Percentiles rank a stretch among this genome's conserved stretches.
phyloP scores from a whole-genome alignment of 1,140 invertebrate species.

The Sycobia sp. region DNA sequence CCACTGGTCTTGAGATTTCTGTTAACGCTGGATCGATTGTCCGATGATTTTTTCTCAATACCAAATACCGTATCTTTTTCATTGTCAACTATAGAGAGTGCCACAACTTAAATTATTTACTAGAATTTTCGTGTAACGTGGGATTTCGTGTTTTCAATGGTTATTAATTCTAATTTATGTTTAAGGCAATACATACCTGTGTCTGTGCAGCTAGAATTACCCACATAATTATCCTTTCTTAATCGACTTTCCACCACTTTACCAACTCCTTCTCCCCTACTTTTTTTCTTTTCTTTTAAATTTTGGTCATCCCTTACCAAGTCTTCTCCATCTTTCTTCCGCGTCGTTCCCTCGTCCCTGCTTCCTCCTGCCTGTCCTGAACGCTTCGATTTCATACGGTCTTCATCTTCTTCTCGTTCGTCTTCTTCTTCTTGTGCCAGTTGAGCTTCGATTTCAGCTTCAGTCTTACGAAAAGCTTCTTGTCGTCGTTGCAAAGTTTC shows the following conservation, averaged over 20 bases:
- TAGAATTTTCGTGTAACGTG: slow-evolving; percentile 2
- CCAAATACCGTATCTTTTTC: slow-evolving; percentile 58
- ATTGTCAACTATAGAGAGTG: slow-evolving; percentile 54
- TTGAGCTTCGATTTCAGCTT: slow-evolving; percentile 62
- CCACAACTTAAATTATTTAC: slow-evolving; percentile 40
- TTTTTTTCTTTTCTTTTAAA: slow-evolving; percentile 30
- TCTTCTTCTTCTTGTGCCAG: slow-evolving; percentile 59
- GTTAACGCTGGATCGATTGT: slow-evolving; percentile 53
- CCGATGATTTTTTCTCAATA: slow-evolving; percentile 58
- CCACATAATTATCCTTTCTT: slow-evolving; percentile 57
- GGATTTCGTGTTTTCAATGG: background rate
- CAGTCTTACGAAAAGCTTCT: slow-evolving; percentile 62
- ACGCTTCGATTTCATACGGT: background rate
- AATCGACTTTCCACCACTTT: slow-evolving; percentile 17
- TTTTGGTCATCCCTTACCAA: slow-evolving; percentile 22
- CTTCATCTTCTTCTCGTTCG: slow-evolving; percentile 30
- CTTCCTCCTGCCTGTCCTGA: slow-evolving; percentile 31
- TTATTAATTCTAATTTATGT: slow-evolving; percentile 14
- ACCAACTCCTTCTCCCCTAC: slow-evolving; percentile 9
- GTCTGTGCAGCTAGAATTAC: slow-evolving; percentile 56
- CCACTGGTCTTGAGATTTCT: slow-evolving; percentile 40
- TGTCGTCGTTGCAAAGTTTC: slow-evolving; percentile 59
- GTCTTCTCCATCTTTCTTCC: slow-evolving; percentile 38
- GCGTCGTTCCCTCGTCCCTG: slow-evolving; percentile 29
- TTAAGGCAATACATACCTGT: slow-evolving; percentile 54